Base-by-base conservation (phyloP, 2,888 invertebrate species). In the Trisateles emortualis region DNA sequence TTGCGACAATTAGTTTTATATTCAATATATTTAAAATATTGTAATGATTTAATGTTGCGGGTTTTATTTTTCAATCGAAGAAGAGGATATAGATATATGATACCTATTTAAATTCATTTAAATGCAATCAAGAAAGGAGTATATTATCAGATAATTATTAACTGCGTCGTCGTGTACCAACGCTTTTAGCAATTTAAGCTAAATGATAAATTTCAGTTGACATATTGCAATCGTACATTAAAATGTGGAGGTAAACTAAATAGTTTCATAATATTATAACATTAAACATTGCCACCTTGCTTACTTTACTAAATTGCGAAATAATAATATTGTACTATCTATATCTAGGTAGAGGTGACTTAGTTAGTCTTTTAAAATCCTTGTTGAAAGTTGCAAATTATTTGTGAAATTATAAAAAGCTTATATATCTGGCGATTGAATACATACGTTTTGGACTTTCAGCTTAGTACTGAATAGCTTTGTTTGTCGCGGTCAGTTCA, bases 171-270 rank as follows among this genome's bases (percentile, higher is more conserved):
- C n/a, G n/a, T n/a, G n/a, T n/a, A n/a, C n/a, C n/a, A n/a, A n/a
- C n/a, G n/a, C n/a, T n/a, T n/a, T n/a, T 3, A 5, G 32, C 22
- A 32, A 33, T 40, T 33, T 40, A 6, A 45, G 26, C 11, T 11
- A 36, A 16, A 45, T 42, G 42, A 32, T 19, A 16, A 36, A 14
- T 40, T 30, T 11, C 17, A 16, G 29, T 41, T 36, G 14, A 39
- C 13, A 30, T 40, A 30, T 29, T 52, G 35, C 26, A 49, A 49
- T 44, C 19, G 13, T 14, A 35, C 41, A 17, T 30, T 17, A 32
- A 47, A 44, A 45, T 42, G 38, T 44, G 33, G 44, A 39, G 33
- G 30, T 46, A 58, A 41, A n/a, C 40, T 13, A 19, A 49, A 49
- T 41, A 42, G 13, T 42, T 29, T 36, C 22, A 10, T 10, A 24